Percentiles rank a stretch among this genome's conserved stretches.
Conservation (phyloP, 1,140 invertebrate species). For the Ceratina australensis region DNA sequence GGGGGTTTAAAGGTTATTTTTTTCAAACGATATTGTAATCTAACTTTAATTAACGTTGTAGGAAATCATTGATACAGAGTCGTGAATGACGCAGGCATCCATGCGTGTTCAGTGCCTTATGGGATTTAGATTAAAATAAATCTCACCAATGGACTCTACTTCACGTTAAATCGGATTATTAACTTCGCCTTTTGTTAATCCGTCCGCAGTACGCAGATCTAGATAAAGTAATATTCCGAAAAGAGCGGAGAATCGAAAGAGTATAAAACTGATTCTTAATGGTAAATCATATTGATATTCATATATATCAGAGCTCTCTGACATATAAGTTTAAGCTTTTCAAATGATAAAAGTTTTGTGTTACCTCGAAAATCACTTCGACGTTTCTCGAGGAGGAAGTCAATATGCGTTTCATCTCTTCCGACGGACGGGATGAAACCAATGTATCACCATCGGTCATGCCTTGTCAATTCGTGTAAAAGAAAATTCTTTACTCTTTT, state of each 20-base stretch:
- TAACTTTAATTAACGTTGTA: conserved; percentile 3
- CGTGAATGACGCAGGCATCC: conserved; percentile 9
- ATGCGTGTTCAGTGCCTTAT: conserved; percentile 8
- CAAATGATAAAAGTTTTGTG: background rate
- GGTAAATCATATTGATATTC: too few species aligned
- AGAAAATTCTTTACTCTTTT: conserved; percentile 26
- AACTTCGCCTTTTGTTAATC: too few species aligned
- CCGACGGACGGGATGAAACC: conserved; percentile 9
- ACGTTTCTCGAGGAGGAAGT: conserved; percentile 26
- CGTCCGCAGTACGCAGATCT: background rate
- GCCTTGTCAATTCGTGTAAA: conserved; percentile 24
- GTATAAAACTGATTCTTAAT: too few species aligned
- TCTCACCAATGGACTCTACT: background rate
- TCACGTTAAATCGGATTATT: background rate
- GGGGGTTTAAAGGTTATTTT: too few species aligned
- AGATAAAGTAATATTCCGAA: background rate
- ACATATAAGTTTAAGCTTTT: background rate
- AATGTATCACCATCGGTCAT: conserved; percentile 59
- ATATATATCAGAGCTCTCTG: too few species aligned
- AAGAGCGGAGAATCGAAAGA: background rate
- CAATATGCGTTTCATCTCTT: conserved; percentile 33
- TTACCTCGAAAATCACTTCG: conserved; percentile 36
- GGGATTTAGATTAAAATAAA: conserved; percentile 24
- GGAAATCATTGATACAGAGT: background rate
- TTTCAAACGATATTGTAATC: background rate